Base-by-base conservation (phyloP, 2,113 vertebrate genomes). In the Datnioides undecimradiatus region DNA sequence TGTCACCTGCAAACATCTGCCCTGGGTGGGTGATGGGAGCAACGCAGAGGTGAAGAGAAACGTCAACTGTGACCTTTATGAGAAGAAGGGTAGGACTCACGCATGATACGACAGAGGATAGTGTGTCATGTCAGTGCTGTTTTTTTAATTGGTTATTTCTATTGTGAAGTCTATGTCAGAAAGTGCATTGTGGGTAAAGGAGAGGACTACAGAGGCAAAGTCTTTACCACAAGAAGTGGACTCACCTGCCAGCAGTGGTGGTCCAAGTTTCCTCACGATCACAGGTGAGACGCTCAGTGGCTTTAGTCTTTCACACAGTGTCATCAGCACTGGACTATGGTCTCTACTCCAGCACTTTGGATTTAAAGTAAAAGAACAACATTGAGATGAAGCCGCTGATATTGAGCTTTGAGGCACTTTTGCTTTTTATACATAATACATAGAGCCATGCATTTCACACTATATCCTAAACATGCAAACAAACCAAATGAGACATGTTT, bases 191-290 rank as follows among this genome's bases (percentile, higher is more conserved):
- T 96, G 92, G 95, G 92, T 3, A 87, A 95, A 10, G 98, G 98
- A 33, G 87, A 92, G 58, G 79, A 93, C 78, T 99, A 99, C 91
- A 84, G 97, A 0, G 97, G 98, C 68, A 97, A 93, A 0, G 93
- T 91, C 48, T 95, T 94, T 52, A 90, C 25, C 1, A 99, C 98
- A 0, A 90, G 76, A 48, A 95, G 90, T 1, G 96, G 95, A 1
- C 91, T 96, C 85, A 95, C 67, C 66, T 99, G 98, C 83, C 98
- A 99, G 67, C 95, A 87, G 29, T 99, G 98, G 98, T 96, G 90
- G 82, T 94, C 94, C 66, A 98, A 92, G 8, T 96, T 96, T 33
- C 98, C 98, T 16, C 97, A 98, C 1, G 98, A 99, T 58, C 98
- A 99, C 95, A 98, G 95, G 96, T 97, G 84, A 86, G 76, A 73